A percentile compares a stretch with the other conserved stretches of the same genome.
Evolutionary conservation across 2,797 vertebrate genomes (phyloP).

Genomic region (Hydrophis major): DNA sequence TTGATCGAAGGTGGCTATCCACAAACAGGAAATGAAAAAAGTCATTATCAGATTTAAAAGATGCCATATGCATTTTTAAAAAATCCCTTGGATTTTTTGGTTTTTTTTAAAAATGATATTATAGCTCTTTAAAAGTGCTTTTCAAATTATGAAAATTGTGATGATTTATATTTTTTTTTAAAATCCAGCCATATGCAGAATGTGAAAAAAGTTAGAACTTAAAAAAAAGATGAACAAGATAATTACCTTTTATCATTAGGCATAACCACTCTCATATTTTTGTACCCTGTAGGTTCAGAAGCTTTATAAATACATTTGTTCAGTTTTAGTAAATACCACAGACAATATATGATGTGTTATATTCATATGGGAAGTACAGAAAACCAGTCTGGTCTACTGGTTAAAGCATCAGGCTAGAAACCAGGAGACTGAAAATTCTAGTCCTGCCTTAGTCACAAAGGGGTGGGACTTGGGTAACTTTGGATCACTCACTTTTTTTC

Average conservation of each 20-base stretch:
- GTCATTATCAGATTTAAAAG: neutral
- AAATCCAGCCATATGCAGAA: neutral
- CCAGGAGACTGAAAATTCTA: neutral
- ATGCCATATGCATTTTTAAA: neutral
- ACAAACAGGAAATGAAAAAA: neutral
- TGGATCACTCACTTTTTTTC: neutral
- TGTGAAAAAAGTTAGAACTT: constrained; percentile 27
- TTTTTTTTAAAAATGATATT: neutral
- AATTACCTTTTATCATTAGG: neutral
- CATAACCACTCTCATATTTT: neutral
- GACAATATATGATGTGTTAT: neutral
- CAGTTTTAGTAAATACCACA: neutral
- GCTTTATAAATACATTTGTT: neutral
- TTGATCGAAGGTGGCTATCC: neutral
- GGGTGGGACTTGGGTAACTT: neutral
- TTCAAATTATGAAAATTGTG: neutral
- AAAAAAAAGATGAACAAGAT: neutral
- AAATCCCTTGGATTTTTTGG: neutral
- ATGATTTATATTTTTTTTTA: constrained; percentile 3
- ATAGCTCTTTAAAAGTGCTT: neutral
- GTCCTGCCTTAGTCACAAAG: neutral
- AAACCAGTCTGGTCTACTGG: neutral
- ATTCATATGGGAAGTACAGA: neutral
- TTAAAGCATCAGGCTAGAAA: neutral
- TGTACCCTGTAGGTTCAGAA: neutral